Conservation (phyloP, 2,797 vertebrate species). For the Setipinna tenuifilis region DNA sequence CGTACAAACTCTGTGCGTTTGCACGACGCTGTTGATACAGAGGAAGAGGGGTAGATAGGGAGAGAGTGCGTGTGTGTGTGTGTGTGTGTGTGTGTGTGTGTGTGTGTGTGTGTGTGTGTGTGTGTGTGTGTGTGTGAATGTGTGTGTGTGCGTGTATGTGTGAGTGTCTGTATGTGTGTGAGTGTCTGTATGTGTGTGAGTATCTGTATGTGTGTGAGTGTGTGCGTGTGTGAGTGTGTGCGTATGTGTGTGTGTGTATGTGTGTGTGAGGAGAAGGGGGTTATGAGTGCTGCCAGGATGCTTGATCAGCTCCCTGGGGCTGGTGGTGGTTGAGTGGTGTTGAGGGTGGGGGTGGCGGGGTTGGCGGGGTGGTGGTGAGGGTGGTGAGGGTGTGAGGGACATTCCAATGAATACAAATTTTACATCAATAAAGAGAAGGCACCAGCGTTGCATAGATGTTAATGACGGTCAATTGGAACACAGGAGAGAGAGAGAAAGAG, state of each 20-base stretch:
- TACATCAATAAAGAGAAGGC: slow-evolving; percentile 48
- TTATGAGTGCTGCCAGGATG: slow-evolving; percentile 35
- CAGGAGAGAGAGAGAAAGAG: slow-evolving; percentile 37
- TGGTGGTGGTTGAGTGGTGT: not conserved
- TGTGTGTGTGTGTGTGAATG: not conserved
- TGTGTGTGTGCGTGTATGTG: slow-evolving; percentile 35
- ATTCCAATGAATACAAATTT: slow-evolving; percentile 56
- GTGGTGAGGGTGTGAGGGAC: not conserved
- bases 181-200: no score
- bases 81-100: no score
- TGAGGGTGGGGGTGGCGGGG: not conserved
- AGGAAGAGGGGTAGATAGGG: not conserved
- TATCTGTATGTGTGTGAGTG: not conserved
- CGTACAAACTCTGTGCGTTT: not conserved
- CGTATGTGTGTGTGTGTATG: not conserved
- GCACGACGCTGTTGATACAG: slow-evolving; percentile 22
- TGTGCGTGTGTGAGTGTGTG: not conserved
- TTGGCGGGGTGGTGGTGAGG: not conserved
- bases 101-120: no score
- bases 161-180: slow-evolving; percentile 13
- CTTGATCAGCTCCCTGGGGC: slow-evolving; percentile 50
- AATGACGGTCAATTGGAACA: slow-evolving; percentile 52
- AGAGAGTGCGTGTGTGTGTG: not conserved
- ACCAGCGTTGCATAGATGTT: slow-evolving; percentile 49
- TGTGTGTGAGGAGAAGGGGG: slow-evolving; percentile 11